These are phyloP conservation scores for Andrena trimmerana DNA, from an alignment of 2,888 invertebrate genomes.

Conservation along the genomic window DNA sequence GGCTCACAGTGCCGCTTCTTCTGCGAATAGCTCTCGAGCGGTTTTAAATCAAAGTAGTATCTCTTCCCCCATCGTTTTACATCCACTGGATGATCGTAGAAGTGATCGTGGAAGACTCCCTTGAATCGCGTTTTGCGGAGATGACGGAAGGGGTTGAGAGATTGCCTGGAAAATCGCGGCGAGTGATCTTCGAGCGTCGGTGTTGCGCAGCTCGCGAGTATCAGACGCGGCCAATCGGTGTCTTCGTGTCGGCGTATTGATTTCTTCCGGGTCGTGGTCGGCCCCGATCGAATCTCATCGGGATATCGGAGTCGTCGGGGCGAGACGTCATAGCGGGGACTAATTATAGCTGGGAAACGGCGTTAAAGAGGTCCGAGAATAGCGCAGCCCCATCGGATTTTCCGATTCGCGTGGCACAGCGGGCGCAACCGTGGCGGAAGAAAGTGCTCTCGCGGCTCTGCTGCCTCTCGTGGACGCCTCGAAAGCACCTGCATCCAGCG, in stretches of 20 bases:
- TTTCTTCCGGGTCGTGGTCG: constrained; percentile 69
- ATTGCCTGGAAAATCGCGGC: not conserved
- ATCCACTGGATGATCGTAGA: too few relatives aligned
- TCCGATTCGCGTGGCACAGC: constrained; percentile 58
- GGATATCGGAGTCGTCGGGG: constrained; percentile 56
- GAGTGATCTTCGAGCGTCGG: constrained; percentile 6
- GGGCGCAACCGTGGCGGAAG: constrained; percentile 25
- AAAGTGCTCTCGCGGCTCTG: constrained; percentile 11
- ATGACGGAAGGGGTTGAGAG: not conserved
- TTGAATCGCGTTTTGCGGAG: not conserved
- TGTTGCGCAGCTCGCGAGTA: constrained; percentile 57
- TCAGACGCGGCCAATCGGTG: constrained; percentile 63
- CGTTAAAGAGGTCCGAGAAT: constrained; percentile 66
- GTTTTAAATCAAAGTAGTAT: too few relatives aligned
- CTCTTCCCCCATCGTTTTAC: not conserved
- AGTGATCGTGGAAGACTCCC: too few relatives aligned
- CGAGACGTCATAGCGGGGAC: constrained; percentile 64
- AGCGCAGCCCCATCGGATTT: constrained; percentile 55
- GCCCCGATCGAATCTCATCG: constrained; percentile 70
- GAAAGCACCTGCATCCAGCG: not conserved
- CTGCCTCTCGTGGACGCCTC: not conserved
- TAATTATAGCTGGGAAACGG: constrained; percentile 69
- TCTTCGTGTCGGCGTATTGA: constrained; percentile 70
- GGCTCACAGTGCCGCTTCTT: too few relatives aligned
- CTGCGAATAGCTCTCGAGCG: too few relatives aligned